phyloP scores from a whole-genome alignment of 1,140 invertebrate genomes.

The Liolophura sinensis region DNA sequence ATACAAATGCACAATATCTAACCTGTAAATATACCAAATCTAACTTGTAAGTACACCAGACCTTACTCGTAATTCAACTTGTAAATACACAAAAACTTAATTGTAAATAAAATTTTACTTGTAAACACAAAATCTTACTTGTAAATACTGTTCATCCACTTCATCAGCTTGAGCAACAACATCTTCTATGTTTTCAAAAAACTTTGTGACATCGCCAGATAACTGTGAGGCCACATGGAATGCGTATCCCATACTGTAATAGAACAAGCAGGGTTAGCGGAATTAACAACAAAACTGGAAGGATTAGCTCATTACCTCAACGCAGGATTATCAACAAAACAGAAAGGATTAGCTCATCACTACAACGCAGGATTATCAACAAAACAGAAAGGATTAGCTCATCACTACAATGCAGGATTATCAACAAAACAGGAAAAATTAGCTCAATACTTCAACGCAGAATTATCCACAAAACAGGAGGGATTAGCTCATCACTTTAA shows the following conservation, averaged over 20 bases:
- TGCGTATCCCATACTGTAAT: conserved; percentile 77
- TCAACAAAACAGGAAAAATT: too few relatives aligned
- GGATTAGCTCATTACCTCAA: background rate
- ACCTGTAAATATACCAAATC: too few relatives aligned
- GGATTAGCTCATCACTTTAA: too few relatives aligned
- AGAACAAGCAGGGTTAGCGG: conserved; percentile 1
- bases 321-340: too few relatives aligned
- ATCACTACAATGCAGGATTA: too few relatives aligned
- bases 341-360: too few relatives aligned
- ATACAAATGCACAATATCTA: too few relatives aligned
- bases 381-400: too few relatives aligned
- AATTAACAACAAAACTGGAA: too few relatives aligned
- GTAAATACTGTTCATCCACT: conserved; percentile 78
- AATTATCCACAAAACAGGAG: too few relatives aligned
- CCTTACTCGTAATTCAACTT: background rate
- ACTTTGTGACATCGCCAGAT: conserved; percentile 65
- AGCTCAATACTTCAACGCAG: too few relatives aligned
- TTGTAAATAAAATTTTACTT: background rate
- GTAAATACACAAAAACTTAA: conserved; percentile 7
- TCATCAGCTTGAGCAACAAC: conserved; percentile 93
- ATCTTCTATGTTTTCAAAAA: conserved; percentile 83
- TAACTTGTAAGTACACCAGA: background rate
- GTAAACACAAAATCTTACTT: conserved; percentile 40
- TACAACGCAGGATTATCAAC: too few relatives aligned
- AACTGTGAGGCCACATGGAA: conserved; percentile 77